Conservation (phyloP, 1,140 invertebrate species). For the Camponotus floridanus region DNA sequence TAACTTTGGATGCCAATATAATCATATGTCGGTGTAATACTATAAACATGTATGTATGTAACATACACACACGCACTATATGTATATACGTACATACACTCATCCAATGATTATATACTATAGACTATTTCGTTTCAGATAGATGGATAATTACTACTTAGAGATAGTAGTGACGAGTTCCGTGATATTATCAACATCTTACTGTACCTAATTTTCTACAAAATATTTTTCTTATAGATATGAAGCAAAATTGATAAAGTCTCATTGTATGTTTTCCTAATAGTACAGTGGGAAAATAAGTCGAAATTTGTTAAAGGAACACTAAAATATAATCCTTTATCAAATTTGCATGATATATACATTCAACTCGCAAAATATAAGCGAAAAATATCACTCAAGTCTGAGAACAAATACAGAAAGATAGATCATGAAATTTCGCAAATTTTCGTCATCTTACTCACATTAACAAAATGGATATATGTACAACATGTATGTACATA, state of each 20-base stretch:
- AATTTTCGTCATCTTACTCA: neutral
- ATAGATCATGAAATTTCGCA: neutral
- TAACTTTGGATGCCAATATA: neutral
- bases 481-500: slow-evolving; percentile 3
- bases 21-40: neutral
- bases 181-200: neutral
- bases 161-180: slow-evolving; percentile 12
- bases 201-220: slow-evolving; percentile 20
- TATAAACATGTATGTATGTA: neutral
- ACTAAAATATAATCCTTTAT: neutral
- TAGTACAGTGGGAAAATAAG: neutral
- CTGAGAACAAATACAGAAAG: neutral
- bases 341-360: neutral
- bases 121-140: slow-evolving; percentile 1
- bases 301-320: neutral
- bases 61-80: neutral
- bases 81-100: neutral
- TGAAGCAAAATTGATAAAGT: neutral
- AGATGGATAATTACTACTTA: slow-evolving; percentile 2
- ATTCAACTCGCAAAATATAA: neutral
- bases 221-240: slow-evolving; percentile 8
- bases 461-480: neutral
- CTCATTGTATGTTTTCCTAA: neutral
- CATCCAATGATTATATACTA: neutral
- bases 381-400: neutral